Evolutionary conservation across 2,888 invertebrate genomes (phyloP).

Genomic region (Spatulosminthurus flaviceps): DNA sequence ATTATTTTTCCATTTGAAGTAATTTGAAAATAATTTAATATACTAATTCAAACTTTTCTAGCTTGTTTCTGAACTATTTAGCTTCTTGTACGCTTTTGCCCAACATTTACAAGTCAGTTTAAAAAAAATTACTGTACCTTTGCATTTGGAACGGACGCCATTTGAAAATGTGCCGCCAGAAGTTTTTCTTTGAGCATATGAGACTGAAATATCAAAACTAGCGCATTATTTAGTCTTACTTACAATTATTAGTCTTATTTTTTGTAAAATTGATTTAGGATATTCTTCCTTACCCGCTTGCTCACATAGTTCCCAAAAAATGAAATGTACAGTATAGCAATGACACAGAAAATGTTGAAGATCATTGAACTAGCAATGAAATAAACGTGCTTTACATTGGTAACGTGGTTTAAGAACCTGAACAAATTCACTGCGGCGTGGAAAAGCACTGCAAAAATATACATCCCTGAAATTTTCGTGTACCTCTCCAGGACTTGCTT

Average conservation of each 20-base stretch:
- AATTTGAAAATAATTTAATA: too few species aligned
- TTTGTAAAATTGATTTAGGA: neutral
- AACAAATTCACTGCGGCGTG: neutral
- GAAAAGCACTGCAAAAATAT: neutral
- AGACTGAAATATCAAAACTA: too few species aligned
- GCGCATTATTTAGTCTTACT: too few species aligned
- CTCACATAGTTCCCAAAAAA: neutral
- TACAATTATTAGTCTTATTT: neutral
- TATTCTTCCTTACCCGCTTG: neutral
- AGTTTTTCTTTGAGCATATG: too few species aligned
- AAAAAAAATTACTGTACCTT: too few species aligned
- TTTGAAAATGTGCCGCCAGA: too few species aligned
- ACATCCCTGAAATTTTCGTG: neutral
- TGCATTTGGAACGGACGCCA: too few species aligned
- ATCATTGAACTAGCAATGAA: neutral
- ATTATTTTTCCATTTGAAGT: too few species aligned
- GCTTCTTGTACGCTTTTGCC: too few species aligned
- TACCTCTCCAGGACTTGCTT: neutral
- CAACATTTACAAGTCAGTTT: too few species aligned
- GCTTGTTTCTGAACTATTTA: too few species aligned
- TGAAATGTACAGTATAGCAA: neutral
- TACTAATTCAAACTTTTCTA: too few species aligned
- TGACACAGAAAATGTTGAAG: neutral
- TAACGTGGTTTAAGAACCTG: neutral
- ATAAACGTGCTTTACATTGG: neutral